Conservation (phyloP, 2,113 vertebrate genomes). For the Platichthys stellatus region DNA sequence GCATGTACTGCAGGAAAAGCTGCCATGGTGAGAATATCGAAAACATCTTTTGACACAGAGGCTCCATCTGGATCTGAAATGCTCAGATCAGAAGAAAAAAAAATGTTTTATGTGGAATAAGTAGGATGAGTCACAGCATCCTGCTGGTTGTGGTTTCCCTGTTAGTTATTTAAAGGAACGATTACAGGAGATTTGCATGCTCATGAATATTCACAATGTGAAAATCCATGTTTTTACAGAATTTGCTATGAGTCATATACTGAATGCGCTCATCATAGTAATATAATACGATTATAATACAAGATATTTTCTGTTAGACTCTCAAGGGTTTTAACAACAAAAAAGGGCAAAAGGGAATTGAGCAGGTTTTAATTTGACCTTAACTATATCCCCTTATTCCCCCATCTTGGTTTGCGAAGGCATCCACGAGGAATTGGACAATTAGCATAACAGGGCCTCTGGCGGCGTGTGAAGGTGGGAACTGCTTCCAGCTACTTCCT, state of each 20-base stretch:
- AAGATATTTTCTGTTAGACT: not conserved
- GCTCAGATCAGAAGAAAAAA: conserved; percentile 9
- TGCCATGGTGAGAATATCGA: conserved; percentile 15
- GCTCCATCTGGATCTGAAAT: conserved; percentile 39
- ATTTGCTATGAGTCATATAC: not conserved
- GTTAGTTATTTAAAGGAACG: conserved; percentile 19
- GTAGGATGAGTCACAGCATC: conserved; percentile 52
- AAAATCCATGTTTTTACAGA: conserved; percentile 13
- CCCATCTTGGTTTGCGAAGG: conserved; percentile 48
- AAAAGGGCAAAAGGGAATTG: conserved; percentile 4
- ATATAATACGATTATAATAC: no score
- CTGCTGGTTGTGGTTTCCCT: not conserved
- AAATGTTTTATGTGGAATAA: conserved; percentile 17
- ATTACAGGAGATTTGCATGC: conserved; percentile 24
- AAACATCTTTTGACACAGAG: not conserved
- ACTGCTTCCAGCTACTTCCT: conserved; percentile 59
- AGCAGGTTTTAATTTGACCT: conserved; percentile 60
- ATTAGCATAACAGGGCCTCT: conserved; percentile 62
- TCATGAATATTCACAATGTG: conserved; percentile 55
- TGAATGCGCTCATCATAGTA: not conserved
- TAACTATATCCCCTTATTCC: conserved; percentile 44
- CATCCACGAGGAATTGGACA: conserved; percentile 65
- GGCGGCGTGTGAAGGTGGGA: conserved; percentile 57
- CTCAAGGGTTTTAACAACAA: conserved; percentile 27
- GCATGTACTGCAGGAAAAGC: not conserved